Evolutionary conservation across 2,113 vertebrate genomes (phyloP), one percentile per base, ranked within the genome.

Genomic region (Chaetops frenatus): DNA sequence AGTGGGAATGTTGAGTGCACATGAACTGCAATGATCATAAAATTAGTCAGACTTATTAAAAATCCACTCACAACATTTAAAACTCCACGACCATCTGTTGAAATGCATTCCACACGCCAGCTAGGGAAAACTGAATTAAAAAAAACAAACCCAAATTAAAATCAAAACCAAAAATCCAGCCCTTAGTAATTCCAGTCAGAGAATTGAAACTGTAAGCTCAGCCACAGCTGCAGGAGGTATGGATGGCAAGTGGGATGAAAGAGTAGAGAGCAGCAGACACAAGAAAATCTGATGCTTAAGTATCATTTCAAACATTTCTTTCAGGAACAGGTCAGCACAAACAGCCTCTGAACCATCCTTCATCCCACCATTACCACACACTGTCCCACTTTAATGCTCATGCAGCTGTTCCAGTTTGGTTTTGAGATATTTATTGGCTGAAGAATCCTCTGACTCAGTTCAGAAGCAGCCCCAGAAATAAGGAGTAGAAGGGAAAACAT

Each of bases 41-140:
- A 95, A 96, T 97, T 95, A 95, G 94, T 73, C 93, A 95, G 93
- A 93, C 95, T 95, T 97, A 97, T 97, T 96, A 97, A 96, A 96
- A 97, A 96, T 92, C 81, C 71, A 94, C 89, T 85, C 81, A 85
- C 94, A 97, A 79, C 90, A 81, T 80, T 96, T 96, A 92, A 86
- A 90, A 94, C 67, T 90, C 80, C 86, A 94, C 91, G 96, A 83
- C 95, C 91, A 96, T 97, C 91, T 95, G 83, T 80, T 95, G 87
- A 95, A 91, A 95, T 74, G 81, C 66, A 90, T 94, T 92, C 66
- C 61, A 78, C 85, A 92, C 2, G 36, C 85, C 83, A 97, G 56
- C 88, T 64, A 77, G 94, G 42, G 73, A 94, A 95, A 95, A 92
- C 12, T 42, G 60, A 84, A 67, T 80, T 64, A 1, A 50, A 61